Base-by-base conservation (phyloP, 2,888 invertebrate genomes). In the Apotomis turbidana region DNA sequence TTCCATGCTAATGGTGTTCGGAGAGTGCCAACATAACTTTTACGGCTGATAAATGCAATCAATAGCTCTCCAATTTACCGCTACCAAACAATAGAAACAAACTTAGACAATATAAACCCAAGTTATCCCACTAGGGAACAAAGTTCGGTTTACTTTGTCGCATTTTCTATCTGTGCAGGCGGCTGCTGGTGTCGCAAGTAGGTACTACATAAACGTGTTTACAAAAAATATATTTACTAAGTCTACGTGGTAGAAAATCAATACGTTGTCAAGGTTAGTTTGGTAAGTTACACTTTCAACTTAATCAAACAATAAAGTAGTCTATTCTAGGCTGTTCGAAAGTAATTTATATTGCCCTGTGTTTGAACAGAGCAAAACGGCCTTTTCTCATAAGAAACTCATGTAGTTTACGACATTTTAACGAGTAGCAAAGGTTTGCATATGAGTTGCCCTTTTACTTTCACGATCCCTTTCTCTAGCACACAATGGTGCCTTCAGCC, bases 381-480 rank as follows among this genome's bases (percentile, higher is more conserved):
- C 49, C 12, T 49, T 41, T 49, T 49, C 3, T 49, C 49, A 10
- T 49, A 10, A 3, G 10, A 49, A 49, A 6, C 10, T 49, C 3
- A 49, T 49, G 6, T 58, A 3, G 4, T 36, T 58, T 51, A 36
- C 61, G 27, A 36, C 36, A 9, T 49, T 62, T 36, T 3, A 0
- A 8, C 15, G 12, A 41, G n/a, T 36, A 36, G 52, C 5, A 13
- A 10, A 15, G 44, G 49, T 51, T 52, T 51, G 52, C 52, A 63
- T 52, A 52, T 66, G 55, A 27, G 46, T 27, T 46, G 66, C 36
- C 66, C 66, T 66, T 66, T 66, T 66, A 66, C 66, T 66, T 66
- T 66, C 66, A 46, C 55, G 44, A 57, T 9, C 57, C 66, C 66
- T 66, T 66, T 66, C 66, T 55, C 66, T 27, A 3, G 58, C 46